Evolutionary conservation across 1,140 invertebrate genomes (phyloP).

Genomic region (Micrasema longulum): DNA sequence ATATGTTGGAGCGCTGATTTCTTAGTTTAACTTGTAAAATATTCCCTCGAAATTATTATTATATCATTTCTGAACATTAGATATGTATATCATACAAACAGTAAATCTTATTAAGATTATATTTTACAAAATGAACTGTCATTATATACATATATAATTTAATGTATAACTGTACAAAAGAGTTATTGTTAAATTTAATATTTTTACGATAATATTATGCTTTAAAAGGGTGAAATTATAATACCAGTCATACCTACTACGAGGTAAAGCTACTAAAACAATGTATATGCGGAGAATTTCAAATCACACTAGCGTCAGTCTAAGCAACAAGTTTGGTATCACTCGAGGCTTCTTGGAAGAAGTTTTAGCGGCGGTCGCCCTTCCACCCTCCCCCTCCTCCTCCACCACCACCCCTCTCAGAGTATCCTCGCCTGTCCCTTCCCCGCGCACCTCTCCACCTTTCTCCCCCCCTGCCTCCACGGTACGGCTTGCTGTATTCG

Average conservation of each 20-base stretch:
- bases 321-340: constrained; percentile 34
- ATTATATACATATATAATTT: background rate
- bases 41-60: too few species aligned
- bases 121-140: too few species aligned
- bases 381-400: constrained; percentile 62
- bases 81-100: too few species aligned
- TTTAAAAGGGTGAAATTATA: constrained; percentile 27
- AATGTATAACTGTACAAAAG: constrained; percentile 11
- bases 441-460: constrained; percentile 58
- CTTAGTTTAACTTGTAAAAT: too few species aligned
- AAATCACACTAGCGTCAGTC: constrained; percentile 47
- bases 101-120: too few species aligned
- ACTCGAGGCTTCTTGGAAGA: constrained; percentile 48
- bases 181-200: constrained; percentile 32
- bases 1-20: too few species aligned
- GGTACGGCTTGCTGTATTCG: constrained; percentile 58
- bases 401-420: constrained; percentile 58
- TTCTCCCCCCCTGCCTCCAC: constrained; percentile 63
- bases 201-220: background rate
- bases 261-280: constrained; percentile 32
- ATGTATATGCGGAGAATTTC: constrained; percentile 28
- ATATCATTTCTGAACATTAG: too few species aligned
- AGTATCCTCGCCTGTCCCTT: constrained; percentile 64
- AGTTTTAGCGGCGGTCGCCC: constrained; percentile 63
- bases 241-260: constrained; percentile 44